phyloP scores from a whole-genome alignment of 1,140 invertebrate genomes.

The Drosophila pseudoobscura region DNA sequence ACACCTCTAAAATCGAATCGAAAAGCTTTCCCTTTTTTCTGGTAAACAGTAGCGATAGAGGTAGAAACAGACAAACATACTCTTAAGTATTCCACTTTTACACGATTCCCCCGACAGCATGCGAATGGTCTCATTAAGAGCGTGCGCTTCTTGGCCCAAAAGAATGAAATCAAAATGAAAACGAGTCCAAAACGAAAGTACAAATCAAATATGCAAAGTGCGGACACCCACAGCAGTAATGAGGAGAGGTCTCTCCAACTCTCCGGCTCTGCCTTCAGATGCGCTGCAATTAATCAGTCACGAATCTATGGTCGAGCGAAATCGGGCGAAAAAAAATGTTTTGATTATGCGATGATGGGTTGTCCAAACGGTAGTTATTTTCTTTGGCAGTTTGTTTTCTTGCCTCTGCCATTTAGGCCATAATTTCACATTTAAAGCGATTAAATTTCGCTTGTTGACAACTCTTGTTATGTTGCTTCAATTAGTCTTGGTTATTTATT shows the following conservation, averaged over 20 bases:
- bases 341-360: constrained; percentile 58
- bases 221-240: constrained; percentile 13
- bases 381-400: constrained; percentile 42
- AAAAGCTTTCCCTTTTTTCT: constrained; percentile 64
- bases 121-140: constrained; percentile 68
- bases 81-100: constrained; percentile 69
- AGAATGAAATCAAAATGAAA: constrained; percentile 50
- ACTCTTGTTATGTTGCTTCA: constrained; percentile 43
- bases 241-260: background rate
- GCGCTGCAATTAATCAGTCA: constrained; percentile 69
- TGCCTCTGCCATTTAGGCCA: constrained; percentile 36
- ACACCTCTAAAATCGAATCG: constrained; percentile 33
- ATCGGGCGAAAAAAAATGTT: constrained; percentile 57
- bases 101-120: constrained; percentile 51
- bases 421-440: constrained; percentile 79
- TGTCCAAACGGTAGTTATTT: constrained; percentile 45
- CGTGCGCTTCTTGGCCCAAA: constrained; percentile 29
- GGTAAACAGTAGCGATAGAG: constrained; percentile 54
- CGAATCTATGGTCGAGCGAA: constrained; percentile 55
- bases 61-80: constrained; percentile 13
- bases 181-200: constrained; percentile 59
- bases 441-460: constrained; percentile 71
- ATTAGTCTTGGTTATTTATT: constrained; percentile 51
- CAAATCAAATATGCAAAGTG: constrained; percentile 32
- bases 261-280: constrained; percentile 32